phyloP scores from a whole-genome alignment of 2,113 vertebrate species.

The Anoplopoma fimbria region DNA sequence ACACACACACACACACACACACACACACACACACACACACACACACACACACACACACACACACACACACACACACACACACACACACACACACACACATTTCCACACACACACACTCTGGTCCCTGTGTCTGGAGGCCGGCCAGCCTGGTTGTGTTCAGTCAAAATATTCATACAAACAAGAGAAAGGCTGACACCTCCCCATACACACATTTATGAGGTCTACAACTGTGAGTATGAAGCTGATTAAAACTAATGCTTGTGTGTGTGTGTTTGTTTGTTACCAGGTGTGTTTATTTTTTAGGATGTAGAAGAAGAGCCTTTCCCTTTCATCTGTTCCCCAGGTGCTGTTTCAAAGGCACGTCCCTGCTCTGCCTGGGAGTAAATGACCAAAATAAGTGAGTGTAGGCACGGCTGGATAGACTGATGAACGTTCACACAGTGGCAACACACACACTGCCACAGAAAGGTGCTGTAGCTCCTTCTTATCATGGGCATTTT shows the following conservation, averaged over 20 bases:
- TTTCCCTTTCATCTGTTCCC: constrained; percentile 54
- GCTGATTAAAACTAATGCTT: constrained; percentile 8
- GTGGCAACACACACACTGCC: constrained; percentile 34
- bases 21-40: constrained; percentile 6
- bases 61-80: constrained; percentile 25
- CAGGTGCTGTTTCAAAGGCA: constrained; percentile 77
- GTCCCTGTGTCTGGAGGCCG: constrained; percentile 3
- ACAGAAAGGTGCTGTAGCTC: constrained; percentile 5
- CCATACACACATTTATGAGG: neutral
- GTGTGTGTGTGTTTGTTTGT: constrained; percentile 30
- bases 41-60: constrained; percentile 14
- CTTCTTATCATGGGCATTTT: neutral
- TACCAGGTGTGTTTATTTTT: constrained; percentile 48
- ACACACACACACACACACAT: neutral
- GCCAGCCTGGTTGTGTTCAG: constrained; percentile 10
- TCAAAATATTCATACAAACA: constrained; percentile 10
- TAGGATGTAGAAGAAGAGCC: constrained; percentile 47
- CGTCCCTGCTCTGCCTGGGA: constrained; percentile 66
- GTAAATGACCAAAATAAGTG: constrained; percentile 70
- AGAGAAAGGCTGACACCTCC: constrained; percentile 4
- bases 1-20: constrained; percentile 27
- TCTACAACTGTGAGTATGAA: constrained; percentile 12
- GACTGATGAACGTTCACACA: constrained; percentile 66
- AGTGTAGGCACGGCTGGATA: constrained; percentile 73
- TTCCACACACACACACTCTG: constrained; percentile 11